Conservation (phyloP, 1,140 invertebrate genomes). For the Melipona quadrifasciata region DNA sequence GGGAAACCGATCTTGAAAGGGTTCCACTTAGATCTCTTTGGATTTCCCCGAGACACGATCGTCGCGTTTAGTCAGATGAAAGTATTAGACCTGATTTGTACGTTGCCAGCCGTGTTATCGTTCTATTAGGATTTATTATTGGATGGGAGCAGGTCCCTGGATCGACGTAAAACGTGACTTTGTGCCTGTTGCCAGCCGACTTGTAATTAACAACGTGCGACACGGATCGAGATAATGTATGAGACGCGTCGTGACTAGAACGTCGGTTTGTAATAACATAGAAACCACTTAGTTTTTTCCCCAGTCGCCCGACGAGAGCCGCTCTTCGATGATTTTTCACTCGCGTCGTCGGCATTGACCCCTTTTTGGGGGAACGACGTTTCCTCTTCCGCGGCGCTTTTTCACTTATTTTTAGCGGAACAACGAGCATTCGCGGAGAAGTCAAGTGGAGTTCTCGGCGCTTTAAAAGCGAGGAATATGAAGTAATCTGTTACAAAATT, state of each 20-base stretch:
- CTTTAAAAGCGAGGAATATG: slow-evolving; percentile 8
- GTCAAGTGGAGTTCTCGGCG: not conserved
- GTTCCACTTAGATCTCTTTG: slow-evolving; percentile 55
- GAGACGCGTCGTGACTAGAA: slow-evolving; percentile 2
- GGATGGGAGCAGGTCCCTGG: slow-evolving; percentile 2
- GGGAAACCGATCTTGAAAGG: slow-evolving; percentile 44
- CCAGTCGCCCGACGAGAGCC: not conserved
- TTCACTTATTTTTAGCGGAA: slow-evolving; percentile 40
- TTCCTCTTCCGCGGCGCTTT: slow-evolving; percentile 41
- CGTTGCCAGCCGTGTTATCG: slow-evolving; percentile 15
- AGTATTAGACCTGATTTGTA: slow-evolving; percentile 53
- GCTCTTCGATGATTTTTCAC: slow-evolving; percentile 28
- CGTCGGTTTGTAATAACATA: slow-evolving; percentile 42
- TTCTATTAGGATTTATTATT: slow-evolving; percentile 60
- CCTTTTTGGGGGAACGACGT: slow-evolving; percentile 31
- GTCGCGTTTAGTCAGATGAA: slow-evolving; percentile 64
- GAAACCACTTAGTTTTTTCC: slow-evolving; percentile 51
- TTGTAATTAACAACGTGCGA: slow-evolving; percentile 37
- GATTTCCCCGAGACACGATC: slow-evolving; percentile 60
- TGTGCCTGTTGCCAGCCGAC: not conserved
- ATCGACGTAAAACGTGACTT: slow-evolving; percentile 36
- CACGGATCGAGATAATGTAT: slow-evolving; percentile 43
- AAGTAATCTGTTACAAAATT: slow-evolving; percentile 6
- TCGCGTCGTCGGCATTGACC: slow-evolving; percentile 47
- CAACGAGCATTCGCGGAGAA: not conserved